phyloP scores from a whole-genome alignment of 1,140 invertebrate species.

The Augochlora pura region DNA sequence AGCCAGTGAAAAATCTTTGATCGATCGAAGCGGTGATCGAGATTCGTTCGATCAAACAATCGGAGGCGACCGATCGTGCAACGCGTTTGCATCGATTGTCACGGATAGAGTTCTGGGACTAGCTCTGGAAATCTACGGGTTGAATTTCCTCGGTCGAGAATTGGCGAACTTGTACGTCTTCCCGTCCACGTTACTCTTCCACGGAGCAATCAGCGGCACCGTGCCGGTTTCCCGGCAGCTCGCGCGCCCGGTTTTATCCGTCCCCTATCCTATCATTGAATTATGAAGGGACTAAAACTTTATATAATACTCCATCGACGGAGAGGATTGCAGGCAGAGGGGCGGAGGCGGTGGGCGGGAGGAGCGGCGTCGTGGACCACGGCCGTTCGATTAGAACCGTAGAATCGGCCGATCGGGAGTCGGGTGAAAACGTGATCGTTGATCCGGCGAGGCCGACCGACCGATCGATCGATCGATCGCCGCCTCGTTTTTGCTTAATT shows the following conservation, averaged over 20 bases:
- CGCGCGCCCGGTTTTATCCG: slow-evolving; percentile 15
- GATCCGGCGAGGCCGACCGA: neutral
- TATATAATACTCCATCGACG: slow-evolving; percentile 11
- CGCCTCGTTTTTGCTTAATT: slow-evolving; percentile 13
- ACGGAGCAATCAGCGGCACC: slow-evolving; percentile 15
- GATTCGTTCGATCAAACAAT: no score
- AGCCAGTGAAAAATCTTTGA: no score
- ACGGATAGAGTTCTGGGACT: no score
- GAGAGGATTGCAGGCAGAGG: no score
- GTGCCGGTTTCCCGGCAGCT: slow-evolving; percentile 26
- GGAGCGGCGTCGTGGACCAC: no score
- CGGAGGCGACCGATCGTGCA: no score
- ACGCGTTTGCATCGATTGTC: no score
- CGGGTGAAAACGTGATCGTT: no score
- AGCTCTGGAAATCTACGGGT: neutral
- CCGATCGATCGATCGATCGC: neutral
- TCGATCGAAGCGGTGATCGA: no score
- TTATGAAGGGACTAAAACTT: slow-evolving; percentile 30
- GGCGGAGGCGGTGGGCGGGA: no score
- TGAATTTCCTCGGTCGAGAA: slow-evolving; percentile 19
- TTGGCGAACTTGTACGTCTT: slow-evolving; percentile 34
- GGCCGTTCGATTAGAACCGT: neutral
- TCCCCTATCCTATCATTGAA: slow-evolving; percentile 32
- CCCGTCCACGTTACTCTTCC: slow-evolving; percentile 5
- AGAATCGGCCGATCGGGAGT: neutral